Base-by-base conservation (phyloP, 2,113 vertebrate genomes). In the Chaetops frenatus region DNA sequence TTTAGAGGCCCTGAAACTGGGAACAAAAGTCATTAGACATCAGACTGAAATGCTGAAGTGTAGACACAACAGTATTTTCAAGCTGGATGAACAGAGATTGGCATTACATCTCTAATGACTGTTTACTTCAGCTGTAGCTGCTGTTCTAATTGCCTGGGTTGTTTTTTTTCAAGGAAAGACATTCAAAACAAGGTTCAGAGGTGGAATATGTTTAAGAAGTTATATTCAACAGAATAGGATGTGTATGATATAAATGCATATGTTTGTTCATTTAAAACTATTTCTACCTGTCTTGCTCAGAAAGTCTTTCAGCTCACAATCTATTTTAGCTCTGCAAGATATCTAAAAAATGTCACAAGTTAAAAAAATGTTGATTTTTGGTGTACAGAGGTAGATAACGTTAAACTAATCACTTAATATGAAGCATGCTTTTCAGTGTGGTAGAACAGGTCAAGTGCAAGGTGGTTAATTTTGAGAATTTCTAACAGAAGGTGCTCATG, bases 61-160 rank as follows among this genome's bases (percentile, higher is more conserved):
- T 79, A 94, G 79, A 94, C 81, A 85, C 62, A 92, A 95, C 54
- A 73, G 38, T 78, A 86, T 95, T 97, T 96, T 95, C 88, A 81
- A 74, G 93, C 8, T 93, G 74, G 81, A 73, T 93, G 67, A 86
- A 83, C 79, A 86, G 58, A 76, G n/a, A 91, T 45, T 53, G 58
- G 15, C 58, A 90, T 56, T 86, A 86, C 58, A 36, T 95, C 87
- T 66, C 38, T 94, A 92, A 95, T 85, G 81, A 81, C 70, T 92
- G 45, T 87, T 94, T 93, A 73, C 35, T 73, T 95, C 87, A 88
- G 47, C 47, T 70, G 74, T 54, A 90, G 87, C 38, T 96, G 47
- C 60, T 88, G 17, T 73, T 83, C 51, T 91, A 95, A 94, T 82
- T 89, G 67, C 69, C 42, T 66, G n/a, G n/a, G n/a, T n/a, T n/a